These are phyloP conservation scores for Chaetogeoica ovagalla DNA, from an alignment of 2,888 invertebrate species.

Conservation along the genomic window DNA sequence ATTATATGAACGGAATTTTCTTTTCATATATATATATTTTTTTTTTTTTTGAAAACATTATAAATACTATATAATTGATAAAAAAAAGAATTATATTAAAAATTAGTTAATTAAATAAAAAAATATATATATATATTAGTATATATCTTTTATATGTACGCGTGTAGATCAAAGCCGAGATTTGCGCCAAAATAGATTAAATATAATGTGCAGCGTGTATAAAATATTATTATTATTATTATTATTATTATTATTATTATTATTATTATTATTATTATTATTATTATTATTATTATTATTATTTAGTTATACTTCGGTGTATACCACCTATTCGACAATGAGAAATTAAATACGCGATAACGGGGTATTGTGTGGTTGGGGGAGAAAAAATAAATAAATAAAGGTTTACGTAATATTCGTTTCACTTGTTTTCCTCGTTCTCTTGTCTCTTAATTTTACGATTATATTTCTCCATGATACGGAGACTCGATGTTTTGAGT, in stretches of 20 bases:
- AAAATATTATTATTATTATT: too few species aligned
- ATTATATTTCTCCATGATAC: slow-evolving; percentile 29
- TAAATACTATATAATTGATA: too few species aligned
- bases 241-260: too few species aligned
- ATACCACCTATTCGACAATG: background rate
- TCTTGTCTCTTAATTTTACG: background rate
- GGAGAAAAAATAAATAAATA: background rate
- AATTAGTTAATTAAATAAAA: too few species aligned
- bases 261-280: too few species aligned
- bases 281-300: too few species aligned
- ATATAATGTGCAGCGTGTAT: too few species aligned
- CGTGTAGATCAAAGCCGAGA: background rate
- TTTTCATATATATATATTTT: background rate
- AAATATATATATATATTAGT: background rate
- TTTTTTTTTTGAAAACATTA: too few species aligned
- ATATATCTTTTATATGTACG: background rate
- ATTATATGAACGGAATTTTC: too few species aligned
- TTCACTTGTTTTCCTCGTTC: background rate
- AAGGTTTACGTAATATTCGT: background rate
- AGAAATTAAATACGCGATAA: background rate
- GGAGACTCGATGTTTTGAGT: background rate
- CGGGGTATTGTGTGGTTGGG: too few species aligned
- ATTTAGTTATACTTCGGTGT: background rate
- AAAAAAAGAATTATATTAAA: too few species aligned
- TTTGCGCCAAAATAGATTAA: background rate